Base-by-base conservation (phyloP, 2,113 vertebrate species). In the Gadus macrocephalus region DNA sequence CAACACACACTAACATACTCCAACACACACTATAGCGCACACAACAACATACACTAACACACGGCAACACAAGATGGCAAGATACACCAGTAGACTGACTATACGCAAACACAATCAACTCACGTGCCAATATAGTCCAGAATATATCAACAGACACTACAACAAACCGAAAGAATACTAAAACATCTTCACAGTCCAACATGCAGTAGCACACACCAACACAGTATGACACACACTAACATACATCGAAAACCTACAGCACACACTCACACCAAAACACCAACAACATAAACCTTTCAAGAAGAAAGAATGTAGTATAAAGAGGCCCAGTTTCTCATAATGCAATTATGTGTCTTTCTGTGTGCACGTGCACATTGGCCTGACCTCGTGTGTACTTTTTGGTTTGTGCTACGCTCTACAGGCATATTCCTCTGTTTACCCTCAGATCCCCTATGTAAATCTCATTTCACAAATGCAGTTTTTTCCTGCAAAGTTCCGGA, bases 361-460 rank as follows among this genome's bases (percentile, higher is more conserved):
- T 67, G 65, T 9, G 67, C 70, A 22, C 12, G 61, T 25, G 19
- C 31, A 35, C 31, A 35, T 35, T 35, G 31, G 20, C 20, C 19
- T 25, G 20, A 22, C 19, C 14, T 11, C 14, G 61, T 58, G 53
- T 28, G 49, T 28, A 15, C 19, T 15, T 27, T 7, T 17, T n/a
- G 22, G 27, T 68, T 81, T 78, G 61, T 73, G 6, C 70, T 79
- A 70, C 78, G 77, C 71, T 79, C 68, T 72, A 22, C 67, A 76
- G 76, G 69, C 67, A 59, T 83, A 74, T 77, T 77, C 68, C 73
- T 71, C 82, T 77, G 76, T 28, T 78, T 74, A 72, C 76, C 69
- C 72, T 76, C 62, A 69, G 64, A 77, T 84, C 78, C 89, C 81
- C 78, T 79, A 79, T 87, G 83, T 85, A 89, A 35, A 35, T 4